Evolutionary conservation across 1,140 invertebrate genomes (phyloP).

Genomic region (Paramacrobiotus metropolitanus): DNA sequence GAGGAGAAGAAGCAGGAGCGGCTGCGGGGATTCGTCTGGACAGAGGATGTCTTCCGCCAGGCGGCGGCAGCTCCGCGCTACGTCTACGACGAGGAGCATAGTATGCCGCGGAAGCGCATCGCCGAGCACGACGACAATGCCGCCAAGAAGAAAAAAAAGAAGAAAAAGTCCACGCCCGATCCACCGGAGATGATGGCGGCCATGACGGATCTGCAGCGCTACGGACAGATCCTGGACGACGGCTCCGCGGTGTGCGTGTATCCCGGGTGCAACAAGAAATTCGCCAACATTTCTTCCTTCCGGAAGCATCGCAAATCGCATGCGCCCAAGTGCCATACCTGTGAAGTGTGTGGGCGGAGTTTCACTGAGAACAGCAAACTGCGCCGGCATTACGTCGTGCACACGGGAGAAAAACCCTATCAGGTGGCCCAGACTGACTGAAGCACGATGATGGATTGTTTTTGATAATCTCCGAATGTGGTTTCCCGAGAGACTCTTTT

Average conservation of each 20-base stretch:
- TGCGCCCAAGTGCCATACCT: constrained; percentile 1
- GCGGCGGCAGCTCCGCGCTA: background rate
- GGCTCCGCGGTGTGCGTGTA: background rate
- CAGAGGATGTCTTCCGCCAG: background rate
- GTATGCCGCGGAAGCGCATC: background rate
- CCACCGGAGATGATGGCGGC: background rate
- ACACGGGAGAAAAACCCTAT: background rate
- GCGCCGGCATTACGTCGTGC: background rate
- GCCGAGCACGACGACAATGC: background rate
- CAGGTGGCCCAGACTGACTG: background rate
- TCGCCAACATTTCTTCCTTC: constrained; percentile 3
- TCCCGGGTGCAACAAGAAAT: constrained; percentile 1
- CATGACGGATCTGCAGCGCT: background rate
- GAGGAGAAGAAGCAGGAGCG: background rate
- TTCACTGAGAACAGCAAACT: constrained; percentile 5
- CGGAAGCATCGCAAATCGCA: constrained; percentile 5
- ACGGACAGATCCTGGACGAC: background rate
- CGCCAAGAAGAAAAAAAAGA: constrained; percentile 3
- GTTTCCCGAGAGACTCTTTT: background rate
- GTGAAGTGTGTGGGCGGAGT: background rate
- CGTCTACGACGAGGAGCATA: background rate
- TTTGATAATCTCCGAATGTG: background rate
- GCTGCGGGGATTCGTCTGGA: background rate
- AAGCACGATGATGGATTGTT: background rate
- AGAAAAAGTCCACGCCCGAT: background rate